Percentiles rank a stretch among this genome's conserved stretches.
These are phyloP conservation scores for Bos javanicus DNA, from an alignment of 2,113 vertebrate species.

Conservation along the genomic window DNA sequence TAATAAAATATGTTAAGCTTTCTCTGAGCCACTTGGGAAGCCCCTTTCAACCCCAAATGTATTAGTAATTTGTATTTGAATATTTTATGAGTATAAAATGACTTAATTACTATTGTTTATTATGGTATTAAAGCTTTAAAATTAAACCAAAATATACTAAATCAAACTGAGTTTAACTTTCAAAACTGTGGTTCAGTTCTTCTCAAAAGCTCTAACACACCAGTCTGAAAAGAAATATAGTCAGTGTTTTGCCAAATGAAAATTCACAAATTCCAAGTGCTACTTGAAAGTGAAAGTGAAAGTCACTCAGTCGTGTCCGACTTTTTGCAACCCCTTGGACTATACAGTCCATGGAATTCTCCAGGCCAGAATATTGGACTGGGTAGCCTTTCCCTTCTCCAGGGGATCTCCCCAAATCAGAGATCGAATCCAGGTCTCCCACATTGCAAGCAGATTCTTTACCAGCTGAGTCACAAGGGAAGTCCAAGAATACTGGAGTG, in stretches of 20 bases:
- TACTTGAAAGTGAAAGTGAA: not conserved
- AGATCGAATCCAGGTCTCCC: not conserved
- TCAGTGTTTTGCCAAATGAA: not conserved
- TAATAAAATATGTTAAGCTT: not conserved
- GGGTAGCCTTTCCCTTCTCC: not conserved
- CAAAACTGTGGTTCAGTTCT: not conserved
- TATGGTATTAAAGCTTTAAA: not conserved
- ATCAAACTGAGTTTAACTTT: not conserved
- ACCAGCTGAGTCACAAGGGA: not conserved
- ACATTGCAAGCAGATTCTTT: not conserved
- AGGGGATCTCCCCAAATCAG: not conserved
- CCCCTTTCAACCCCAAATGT: not conserved
- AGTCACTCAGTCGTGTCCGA: not conserved
- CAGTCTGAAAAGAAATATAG: not conserved
- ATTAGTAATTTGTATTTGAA: not conserved
- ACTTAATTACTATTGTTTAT: not conserved
- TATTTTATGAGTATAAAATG: not conserved
- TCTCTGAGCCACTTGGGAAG: not conserved
- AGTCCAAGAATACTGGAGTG: not conserved
- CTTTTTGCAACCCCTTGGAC: not conserved
- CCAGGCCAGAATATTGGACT: not conserved
- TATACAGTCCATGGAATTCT: not conserved
- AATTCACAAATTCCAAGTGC: not conserved
- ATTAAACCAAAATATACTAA: slow-evolving; percentile 22
- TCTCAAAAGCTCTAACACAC: not conserved